A percentile compares a stretch with the other conserved stretches of the same genome.
Conservation (phyloP, 2,888 invertebrate genomes). For the Amphimallon solstitiale region DNA sequence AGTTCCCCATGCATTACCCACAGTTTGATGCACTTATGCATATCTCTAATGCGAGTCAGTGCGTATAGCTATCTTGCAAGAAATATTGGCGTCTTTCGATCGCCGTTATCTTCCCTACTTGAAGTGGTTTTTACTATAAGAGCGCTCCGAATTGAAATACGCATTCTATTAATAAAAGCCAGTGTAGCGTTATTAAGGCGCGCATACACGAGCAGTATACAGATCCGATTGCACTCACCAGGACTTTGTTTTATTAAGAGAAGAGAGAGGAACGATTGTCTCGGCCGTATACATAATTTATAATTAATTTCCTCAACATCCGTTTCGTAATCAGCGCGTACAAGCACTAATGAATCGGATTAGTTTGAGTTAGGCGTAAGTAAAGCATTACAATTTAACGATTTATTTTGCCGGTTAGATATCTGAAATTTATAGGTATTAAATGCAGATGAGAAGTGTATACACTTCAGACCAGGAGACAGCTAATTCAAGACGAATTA, state of each 20-base stretch:
- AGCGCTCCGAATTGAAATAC: neutral
- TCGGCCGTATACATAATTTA: conserved; percentile 16
- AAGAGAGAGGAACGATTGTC: neutral
- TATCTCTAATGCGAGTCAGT: neutral
- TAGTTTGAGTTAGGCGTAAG: neutral
- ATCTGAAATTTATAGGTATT: conserved; percentile 26
- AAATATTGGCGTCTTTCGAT: conserved; percentile 12
- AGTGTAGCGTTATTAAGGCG: conserved; percentile 7
- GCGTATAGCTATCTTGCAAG: neutral
- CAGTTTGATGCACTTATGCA: conserved; percentile 6
- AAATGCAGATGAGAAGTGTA: conserved; percentile 1
- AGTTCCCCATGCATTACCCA: neutral
- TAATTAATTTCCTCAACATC: conserved; percentile 28
- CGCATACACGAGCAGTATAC: neutral
- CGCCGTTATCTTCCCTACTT: conserved; percentile 1
- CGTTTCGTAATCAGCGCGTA: conserved; percentile 11
- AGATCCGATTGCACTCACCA: conserved; percentile 19
- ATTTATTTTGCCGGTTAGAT: conserved; percentile 12
- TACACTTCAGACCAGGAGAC: too few relatives aligned
- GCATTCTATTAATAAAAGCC: conserved; percentile 20
- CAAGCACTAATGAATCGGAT: conserved; percentile 3
- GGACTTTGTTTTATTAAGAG: conserved; percentile 16
- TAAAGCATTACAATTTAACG: conserved; percentile 13
- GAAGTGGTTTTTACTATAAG: neutral
- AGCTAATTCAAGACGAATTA: conserved; percentile 10